A percentile compares a stretch with the other conserved stretches of the same genome.
These are phyloP conservation scores for Sarotherodon lohbergeri DNA, from an alignment of 2,113 vertebrate genomes.

Conservation along the genomic window DNA sequence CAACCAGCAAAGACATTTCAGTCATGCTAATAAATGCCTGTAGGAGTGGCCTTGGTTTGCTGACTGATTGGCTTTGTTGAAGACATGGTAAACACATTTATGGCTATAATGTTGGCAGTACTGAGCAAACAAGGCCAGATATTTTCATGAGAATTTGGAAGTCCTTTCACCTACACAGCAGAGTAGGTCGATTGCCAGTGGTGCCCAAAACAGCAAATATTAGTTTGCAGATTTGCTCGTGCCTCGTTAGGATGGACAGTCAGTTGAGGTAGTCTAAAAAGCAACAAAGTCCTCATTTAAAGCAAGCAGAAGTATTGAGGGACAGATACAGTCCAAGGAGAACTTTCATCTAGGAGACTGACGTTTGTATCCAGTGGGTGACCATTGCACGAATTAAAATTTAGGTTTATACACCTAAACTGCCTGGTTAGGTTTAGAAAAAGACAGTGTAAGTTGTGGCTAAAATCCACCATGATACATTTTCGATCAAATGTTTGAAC, in stretches of 20 bases:
- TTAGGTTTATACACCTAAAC: not conserved
- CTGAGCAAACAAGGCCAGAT: not conserved
- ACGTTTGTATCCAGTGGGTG: not conserved
- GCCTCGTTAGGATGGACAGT: not conserved
- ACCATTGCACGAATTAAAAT: not conserved
- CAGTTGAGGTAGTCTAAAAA: not conserved
- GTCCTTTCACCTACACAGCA: not conserved
- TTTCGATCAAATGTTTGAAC: not conserved
- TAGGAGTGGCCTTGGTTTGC: not conserved
- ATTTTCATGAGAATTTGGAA: not conserved
- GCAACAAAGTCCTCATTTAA: rapidly evolving
- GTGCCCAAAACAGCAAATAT: not conserved
- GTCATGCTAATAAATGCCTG: not conserved
- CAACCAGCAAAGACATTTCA: not conserved
- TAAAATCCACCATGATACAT: not conserved
- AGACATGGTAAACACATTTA: not conserved
- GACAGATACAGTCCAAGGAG: not conserved
- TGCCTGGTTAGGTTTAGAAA: not conserved
- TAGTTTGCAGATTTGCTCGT: not conserved
- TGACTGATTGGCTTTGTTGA: not conserved
- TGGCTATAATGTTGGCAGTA: not conserved
- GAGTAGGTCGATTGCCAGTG: not conserved
- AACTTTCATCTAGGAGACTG: not conserved
- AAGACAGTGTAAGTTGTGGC: not conserved
- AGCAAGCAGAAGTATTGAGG: rapidly evolving